phyloP scores from a whole-genome alignment of 1,140 invertebrate genomes.

The Anastrepha ludens region DNA sequence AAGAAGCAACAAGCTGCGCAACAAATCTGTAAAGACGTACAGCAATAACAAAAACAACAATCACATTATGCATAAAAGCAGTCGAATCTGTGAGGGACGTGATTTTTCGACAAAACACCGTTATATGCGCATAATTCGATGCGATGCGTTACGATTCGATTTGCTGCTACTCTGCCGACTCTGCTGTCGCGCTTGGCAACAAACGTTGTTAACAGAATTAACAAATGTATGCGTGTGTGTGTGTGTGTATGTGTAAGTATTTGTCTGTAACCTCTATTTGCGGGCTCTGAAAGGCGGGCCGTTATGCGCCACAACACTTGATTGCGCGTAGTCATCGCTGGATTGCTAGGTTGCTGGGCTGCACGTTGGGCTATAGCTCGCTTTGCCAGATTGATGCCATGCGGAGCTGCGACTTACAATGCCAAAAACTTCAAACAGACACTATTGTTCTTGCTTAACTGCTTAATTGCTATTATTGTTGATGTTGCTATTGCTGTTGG shows the following conservation, averaged over 20 bases:
- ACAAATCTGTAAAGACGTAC: slow-evolving; percentile 1
- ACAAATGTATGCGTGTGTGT: not conserved
- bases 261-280: not conserved
- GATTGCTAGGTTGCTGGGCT: not conserved
- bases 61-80: not conserved
- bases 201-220: not conserved
- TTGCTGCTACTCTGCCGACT: slow-evolving; percentile 12
- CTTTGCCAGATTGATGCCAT: not conserved
- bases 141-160: slow-evolving; percentile 44
- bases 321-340: slow-evolving; percentile 41
- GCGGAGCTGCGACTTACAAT: not conserved
- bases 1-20: slow-evolving; percentile 45
- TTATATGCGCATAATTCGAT: slow-evolving; percentile 33
- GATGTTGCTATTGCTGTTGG: not conserved
- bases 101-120: slow-evolving; percentile 41
- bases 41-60: not conserved
- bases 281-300: not conserved
- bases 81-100: not conserved
- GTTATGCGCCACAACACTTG: slow-evolving; percentile 49
- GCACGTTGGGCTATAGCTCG: not conserved
- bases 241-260: not conserved
- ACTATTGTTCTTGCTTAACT: slow-evolving; percentile 37
- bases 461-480: slow-evolving; percentile 42
- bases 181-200: not conserved
- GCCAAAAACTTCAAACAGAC: slow-evolving; percentile 20